Evolutionary conservation across 2,113 vertebrate species (phyloP).

Genomic region (Electrona antarctica): DNA sequence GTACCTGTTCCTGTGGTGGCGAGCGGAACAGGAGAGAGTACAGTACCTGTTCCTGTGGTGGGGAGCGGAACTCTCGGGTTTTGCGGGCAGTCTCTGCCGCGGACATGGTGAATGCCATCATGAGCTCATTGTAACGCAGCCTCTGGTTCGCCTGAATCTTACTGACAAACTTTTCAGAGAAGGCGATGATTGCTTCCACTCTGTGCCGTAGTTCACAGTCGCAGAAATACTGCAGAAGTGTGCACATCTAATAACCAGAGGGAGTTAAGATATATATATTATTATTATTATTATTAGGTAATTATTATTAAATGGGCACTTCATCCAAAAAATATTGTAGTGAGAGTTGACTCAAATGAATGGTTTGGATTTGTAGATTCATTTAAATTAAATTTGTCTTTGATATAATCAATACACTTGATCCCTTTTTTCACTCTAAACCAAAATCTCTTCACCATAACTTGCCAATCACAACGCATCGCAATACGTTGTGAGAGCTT

Average conservation of each 20-base stretch:
- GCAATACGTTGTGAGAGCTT: too few species aligned
- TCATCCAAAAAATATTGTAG: too few species aligned
- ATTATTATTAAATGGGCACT: too few species aligned
- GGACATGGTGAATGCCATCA: constrained; percentile 89
- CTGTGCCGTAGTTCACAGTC: constrained; percentile 94
- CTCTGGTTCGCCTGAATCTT: constrained; percentile 89
- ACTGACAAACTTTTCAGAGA: constrained; percentile 87
- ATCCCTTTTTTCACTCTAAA: too few species aligned
- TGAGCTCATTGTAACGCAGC: constrained; percentile 85
- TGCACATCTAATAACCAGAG: constrained; percentile 85
- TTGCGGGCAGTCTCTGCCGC: constrained; percentile 92
- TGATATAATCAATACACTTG: too few species aligned
- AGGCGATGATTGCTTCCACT: constrained; percentile 90
- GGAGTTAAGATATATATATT: not conserved
- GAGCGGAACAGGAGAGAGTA: constrained; percentile 81
- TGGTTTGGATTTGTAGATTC: too few species aligned
- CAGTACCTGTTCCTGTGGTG: constrained; percentile 91
- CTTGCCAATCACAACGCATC: too few species aligned
- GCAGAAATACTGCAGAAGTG: constrained; percentile 93
- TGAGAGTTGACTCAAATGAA: too few species aligned
- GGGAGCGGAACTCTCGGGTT: constrained; percentile 92
- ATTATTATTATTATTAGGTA: too few species aligned
- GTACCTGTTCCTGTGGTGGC: constrained; percentile 93
- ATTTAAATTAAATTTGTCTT: too few species aligned
- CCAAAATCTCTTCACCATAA: too few species aligned